A percentile compares a stretch with the other conserved stretches of the same genome.
Conservation (phyloP, 2,113 vertebrate species). For the Montifringilla adamsi region DNA sequence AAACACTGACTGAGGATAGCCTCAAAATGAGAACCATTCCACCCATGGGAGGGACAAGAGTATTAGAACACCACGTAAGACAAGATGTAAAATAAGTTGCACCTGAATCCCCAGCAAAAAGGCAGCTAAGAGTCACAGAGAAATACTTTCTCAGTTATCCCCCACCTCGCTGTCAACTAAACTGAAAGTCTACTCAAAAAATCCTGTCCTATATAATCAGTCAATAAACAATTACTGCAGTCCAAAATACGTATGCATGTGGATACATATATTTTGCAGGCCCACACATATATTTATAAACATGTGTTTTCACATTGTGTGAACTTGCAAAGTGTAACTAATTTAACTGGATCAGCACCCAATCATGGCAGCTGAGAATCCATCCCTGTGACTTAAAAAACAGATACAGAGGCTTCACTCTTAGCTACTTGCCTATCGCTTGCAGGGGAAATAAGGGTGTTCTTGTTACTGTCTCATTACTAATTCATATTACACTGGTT, state of each 20-base stretch:
- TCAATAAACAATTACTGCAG: not conserved
- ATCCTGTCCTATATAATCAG: not conserved
- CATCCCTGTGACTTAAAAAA: not conserved
- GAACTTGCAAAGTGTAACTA: not conserved
- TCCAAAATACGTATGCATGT: not conserved
- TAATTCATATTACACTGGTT: not conserved
- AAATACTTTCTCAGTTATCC: not conserved
- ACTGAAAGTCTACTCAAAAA: not conserved
- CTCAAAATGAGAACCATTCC: not conserved
- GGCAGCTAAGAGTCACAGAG: not conserved
- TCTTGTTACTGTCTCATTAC: not conserved
- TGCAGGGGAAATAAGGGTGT: not conserved
- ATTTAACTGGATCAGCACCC: not conserved
- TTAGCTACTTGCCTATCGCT: not conserved
- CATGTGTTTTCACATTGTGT: not conserved
- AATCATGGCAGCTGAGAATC: not conserved
- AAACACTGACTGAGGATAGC: not conserved
- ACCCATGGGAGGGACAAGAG: not conserved
- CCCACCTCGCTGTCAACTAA: not conserved
- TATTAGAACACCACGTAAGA: not conserved
- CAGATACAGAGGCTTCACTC: not conserved
- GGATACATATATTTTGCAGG: not conserved
- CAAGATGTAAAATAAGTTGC: not conserved
- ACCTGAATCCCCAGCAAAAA: not conserved
- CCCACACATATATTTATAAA: not conserved